These are phyloP conservation scores for Drosophila trapezifrons DNA, from an alignment of 1,140 invertebrate genomes.

Conservation along the genomic window DNA sequence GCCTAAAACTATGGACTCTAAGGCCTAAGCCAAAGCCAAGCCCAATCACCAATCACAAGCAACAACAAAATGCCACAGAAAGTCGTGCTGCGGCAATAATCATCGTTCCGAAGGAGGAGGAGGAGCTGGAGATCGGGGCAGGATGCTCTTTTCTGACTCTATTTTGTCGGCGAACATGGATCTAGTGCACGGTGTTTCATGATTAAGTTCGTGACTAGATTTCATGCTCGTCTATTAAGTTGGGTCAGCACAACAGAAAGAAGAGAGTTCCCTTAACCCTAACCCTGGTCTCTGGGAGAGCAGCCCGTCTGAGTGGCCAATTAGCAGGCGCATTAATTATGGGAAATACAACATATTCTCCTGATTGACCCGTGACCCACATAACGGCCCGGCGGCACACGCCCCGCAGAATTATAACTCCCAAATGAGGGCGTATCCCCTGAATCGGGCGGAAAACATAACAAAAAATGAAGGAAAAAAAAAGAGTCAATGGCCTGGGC, in stretches of 20 bases:
- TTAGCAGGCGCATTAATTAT: conserved; percentile 62
- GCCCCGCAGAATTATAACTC: conserved; percentile 57
- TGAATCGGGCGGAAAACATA: not conserved
- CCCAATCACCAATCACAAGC: conserved; percentile 52
- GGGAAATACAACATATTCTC: conserved; percentile 34
- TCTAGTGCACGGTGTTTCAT: conserved; percentile 84
- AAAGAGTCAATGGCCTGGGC: conserved; percentile 70
- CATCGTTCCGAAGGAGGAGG: conserved; percentile 40
- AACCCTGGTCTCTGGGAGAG: conserved; percentile 1
- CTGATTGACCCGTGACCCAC: conserved; percentile 78
- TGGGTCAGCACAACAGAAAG: conserved; percentile 77
- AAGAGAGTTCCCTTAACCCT: conserved; percentile 34
- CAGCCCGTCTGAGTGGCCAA: conserved; percentile 40
- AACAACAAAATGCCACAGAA: conserved; percentile 69
- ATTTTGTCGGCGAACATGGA: conserved; percentile 85
- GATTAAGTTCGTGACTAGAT: conserved; percentile 85
- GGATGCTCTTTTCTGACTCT: conserved; percentile 81
- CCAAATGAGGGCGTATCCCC: conserved; percentile 39
- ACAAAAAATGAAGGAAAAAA: conserved; percentile 5
- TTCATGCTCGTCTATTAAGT: conserved; percentile 85
- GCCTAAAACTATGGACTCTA: not conserved
- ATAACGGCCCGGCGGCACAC: conserved; percentile 52
- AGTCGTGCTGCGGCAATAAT: conserved; percentile 78
- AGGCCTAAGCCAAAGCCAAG: conserved; percentile 21
- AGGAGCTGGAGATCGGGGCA: conserved; percentile 15